These are phyloP conservation scores for Pristionchus pacificus DNA, from an alignment of 1,140 invertebrate species.

Conservation along the genomic window DNA sequence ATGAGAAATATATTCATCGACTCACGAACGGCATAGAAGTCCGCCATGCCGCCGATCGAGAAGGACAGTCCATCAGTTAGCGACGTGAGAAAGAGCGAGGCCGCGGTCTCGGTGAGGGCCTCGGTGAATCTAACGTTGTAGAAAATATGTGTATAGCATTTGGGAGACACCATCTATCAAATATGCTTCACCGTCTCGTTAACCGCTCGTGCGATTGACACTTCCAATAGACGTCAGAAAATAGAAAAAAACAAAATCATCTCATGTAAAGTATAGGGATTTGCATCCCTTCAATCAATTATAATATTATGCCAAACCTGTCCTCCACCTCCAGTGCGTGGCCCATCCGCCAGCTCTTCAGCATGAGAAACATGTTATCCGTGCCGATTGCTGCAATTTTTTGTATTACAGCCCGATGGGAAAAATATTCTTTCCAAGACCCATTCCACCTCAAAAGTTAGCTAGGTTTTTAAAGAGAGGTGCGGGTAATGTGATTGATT, in stretches of 20 bases:
- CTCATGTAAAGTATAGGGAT: too few species aligned
- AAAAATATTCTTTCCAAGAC: not conserved
- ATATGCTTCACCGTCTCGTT: too few species aligned
- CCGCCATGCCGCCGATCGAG: conserved; percentile 42
- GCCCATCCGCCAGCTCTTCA: conserved; percentile 45
- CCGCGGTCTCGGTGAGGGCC: conserved; percentile 47
- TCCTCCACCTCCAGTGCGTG: conserved; percentile 24
- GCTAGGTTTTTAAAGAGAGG: conserved; percentile 8
- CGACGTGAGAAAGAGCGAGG: conserved; percentile 48
- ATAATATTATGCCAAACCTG: not conserved
- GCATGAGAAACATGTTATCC: conserved; percentile 53
- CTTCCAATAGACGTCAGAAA: too few species aligned
- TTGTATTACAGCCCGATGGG: not conserved
- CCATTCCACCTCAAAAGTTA: not conserved
- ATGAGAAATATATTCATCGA: too few species aligned
- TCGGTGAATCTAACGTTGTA: conserved; percentile 33
- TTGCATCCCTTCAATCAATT: not conserved
- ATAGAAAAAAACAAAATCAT: too few species aligned
- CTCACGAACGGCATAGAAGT: conserved; percentile 51
- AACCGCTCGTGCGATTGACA: too few species aligned
- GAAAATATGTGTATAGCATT: too few species aligned
- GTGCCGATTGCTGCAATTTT: conserved; percentile 44
- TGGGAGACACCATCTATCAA: too few species aligned
- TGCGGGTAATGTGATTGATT: too few species aligned
- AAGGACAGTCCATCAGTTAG: conserved; percentile 52